Evolutionary conservation across 2,113 vertebrate species (phyloP), one percentile per base, ranked within the genome.

Genomic region (Triplophysa rosa): DNA sequence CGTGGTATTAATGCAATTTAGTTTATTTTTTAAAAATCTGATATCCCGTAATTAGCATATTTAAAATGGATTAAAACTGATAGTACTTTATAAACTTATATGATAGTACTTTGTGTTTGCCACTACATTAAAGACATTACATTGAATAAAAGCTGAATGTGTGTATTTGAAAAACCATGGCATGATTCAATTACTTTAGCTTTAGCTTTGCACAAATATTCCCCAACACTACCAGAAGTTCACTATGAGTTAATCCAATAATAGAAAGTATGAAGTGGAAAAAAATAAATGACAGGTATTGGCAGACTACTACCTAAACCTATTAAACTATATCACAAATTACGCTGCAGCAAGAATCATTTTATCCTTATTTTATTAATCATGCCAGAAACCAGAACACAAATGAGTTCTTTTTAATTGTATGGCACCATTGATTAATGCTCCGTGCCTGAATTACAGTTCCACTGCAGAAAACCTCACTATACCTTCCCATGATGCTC

Each of bases 241-340:
- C 16, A 52, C 49, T 52, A 52, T 52, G 49, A 52, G 49, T 16
- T 52, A 63, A n/a, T 59, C 59, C 72, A 71, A 24, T 80, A 56
- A 42, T n/a, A 63, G 21, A 75, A 63, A 72, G 17, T 26, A 40
- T 59, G 14, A 67, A 56, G 59, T 37, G 33, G 26, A 33, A 47
- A 47, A 47, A 75, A 63, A 63, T n/a, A 63, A 21, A 24, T 8
- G 7, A 56, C 70, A 61, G 37, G 17, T 72, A 37, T 49, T 75
- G 21, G 14, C 59, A 47, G 58, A 29, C 16, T 29, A 13, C 56
- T 49, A 23, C n/a, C 58, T 63, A 14, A 63, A 63, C 72, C 40
- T 63, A 63, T 75, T 63, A 63, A 75, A 63, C 58, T 63, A 59
- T 58, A 58, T 75, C 72, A 75, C 58, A 75, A 75, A 45, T 45